Evolutionary conservation across 2,113 vertebrate species (phyloP), one percentile per base, ranked within the genome.

Genomic region (Daboia siamensis): DNA sequence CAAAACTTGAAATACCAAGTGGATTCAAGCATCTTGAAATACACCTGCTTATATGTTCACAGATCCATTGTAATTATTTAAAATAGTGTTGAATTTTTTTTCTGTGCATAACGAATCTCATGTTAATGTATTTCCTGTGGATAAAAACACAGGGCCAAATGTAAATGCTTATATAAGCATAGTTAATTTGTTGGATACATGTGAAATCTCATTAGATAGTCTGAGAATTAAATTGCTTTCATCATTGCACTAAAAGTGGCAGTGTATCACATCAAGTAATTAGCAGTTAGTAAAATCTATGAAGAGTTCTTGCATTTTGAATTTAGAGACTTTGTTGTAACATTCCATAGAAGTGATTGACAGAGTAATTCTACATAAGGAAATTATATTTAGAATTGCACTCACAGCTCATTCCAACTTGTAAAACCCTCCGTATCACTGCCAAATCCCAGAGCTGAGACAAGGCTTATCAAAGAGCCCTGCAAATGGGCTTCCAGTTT

Each of bases 271-370:
- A 95, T 92, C 94, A 95, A 94, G 92, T 93, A 96, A 95, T 95
- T 94, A 96, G 93, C 90, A 95, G 90, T 23, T 55, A 93, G 90
- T 93, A 94, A 95, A 94, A 95, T 85, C 93, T 94, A 97, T 92
- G 94, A 96, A 95, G 90, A 95, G 89, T 54, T 95, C 95, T 96
- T 91, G 93, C 94, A 89, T 95, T 95, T 95, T 94, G 92, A 94
- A 95, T 94, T 94, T 94, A 90, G 90, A 91, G n/a, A 80, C 89
- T 94, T 97, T 95, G 94, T 44, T 33, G 90, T 86, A 86, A 44
- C 52, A 86, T 86, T 90, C 88, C 90, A 26, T 93, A 94, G 57
- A 89, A 59, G 92, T 94, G 90, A 61, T 91, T 93, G n/a, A 91
- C 15, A 94, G 4, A 0, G 55, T 61, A 96, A 61, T 13, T 61